Evolutionary conservation across 1,140 invertebrate genomes (phyloP).

Genomic region (Dendrolimus punctatus): DNA sequence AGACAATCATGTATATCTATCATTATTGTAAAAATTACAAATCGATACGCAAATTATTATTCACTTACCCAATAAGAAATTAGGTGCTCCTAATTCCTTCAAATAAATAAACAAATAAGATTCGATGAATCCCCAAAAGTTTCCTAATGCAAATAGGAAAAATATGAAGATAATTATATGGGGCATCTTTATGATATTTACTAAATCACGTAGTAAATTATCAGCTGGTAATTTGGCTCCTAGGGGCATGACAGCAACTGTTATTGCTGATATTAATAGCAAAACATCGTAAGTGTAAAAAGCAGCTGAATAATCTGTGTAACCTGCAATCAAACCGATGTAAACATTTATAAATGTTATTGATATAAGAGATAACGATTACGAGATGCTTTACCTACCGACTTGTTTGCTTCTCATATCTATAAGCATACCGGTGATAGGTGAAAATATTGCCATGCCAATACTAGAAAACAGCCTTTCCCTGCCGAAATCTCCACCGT

Average conservation of each 20-base stretch:
- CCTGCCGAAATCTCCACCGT: slow-evolving; percentile 85
- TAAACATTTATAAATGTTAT: slow-evolving; percentile 44
- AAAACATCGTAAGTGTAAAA: slow-evolving; percentile 84
- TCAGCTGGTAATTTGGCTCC: slow-evolving; percentile 81
- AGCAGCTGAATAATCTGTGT: slow-evolving; percentile 84
- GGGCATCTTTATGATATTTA: slow-evolving; percentile 81
- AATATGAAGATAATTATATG: slow-evolving; percentile 83
- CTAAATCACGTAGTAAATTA: slow-evolving; percentile 78
- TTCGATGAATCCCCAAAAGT: slow-evolving; percentile 89
- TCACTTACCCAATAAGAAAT: slow-evolving; percentile 83
- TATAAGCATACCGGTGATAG: slow-evolving; percentile 84
- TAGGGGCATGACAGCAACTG: slow-evolving; percentile 80
- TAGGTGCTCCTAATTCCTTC: slow-evolving; percentile 84
- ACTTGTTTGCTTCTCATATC: slow-evolving; percentile 76
- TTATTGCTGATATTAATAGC: slow-evolving; percentile 78
- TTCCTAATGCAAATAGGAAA: slow-evolving; percentile 83
- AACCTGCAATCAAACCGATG: slow-evolving; percentile 69
- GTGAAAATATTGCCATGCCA: slow-evolving; percentile 86
- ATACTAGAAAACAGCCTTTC: slow-evolving; percentile 85
- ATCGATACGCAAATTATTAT: slow-evolving; percentile 1
- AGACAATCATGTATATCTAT: too few species aligned
- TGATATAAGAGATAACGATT: slow-evolving; percentile 58
- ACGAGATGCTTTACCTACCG: slow-evolving; percentile 53
- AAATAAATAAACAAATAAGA: slow-evolving; percentile 89
- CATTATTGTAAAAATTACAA: not conserved